Evolutionary conservation across 1,140 invertebrate genomes (phyloP), one percentile per base, ranked within the genome.

Genomic region (Leguminivora glycinivorella): DNA sequence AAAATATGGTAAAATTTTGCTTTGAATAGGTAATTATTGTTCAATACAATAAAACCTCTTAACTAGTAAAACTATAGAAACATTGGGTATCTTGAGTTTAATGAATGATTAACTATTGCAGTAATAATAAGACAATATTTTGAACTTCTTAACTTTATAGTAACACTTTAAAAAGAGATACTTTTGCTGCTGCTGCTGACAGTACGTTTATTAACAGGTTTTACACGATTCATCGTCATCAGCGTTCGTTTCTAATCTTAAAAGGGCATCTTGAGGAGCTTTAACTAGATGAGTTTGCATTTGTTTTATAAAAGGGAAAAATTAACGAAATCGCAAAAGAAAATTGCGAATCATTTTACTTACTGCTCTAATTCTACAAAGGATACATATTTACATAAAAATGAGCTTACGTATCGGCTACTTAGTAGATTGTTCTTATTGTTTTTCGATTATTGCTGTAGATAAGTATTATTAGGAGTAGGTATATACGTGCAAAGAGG

Each of bases 371-470:
- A 43, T 43, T 43, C 40, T 43, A 17, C 4, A 43, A 19, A n/a
- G n/a, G 6, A 47, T 47, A 17, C n/a, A 47, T 47, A 47, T 47
- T 47, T 47, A 47, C 43, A 47, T 47, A 7, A n/a, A 47, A 47
- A 47, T 47, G 4, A n/a, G 43, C 43, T 4, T 17, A 43, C 1
- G 40, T 43, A n/a, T n/a, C 40, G 40, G 40, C 14, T 9, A 47
- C 43, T 47, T 17, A 5, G 43, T 47, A 47, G 4, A 47, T 17
- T 47, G 7, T 7, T 1, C 43, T 47, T 47, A 17, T 17, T 47
- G 6, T n/a, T 47, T 47, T 47, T 47, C 6, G 43, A 47, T 47
- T 47, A 47, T 47, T 47, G 6, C n/a, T 47, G n/a, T 17, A 1
- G 43, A 47, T 47, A 47, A 47, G 43, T 17, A 47, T n/a, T n/a